phyloP scores from a whole-genome alignment of 2,888 invertebrate species.

The Tachina lurida region DNA sequence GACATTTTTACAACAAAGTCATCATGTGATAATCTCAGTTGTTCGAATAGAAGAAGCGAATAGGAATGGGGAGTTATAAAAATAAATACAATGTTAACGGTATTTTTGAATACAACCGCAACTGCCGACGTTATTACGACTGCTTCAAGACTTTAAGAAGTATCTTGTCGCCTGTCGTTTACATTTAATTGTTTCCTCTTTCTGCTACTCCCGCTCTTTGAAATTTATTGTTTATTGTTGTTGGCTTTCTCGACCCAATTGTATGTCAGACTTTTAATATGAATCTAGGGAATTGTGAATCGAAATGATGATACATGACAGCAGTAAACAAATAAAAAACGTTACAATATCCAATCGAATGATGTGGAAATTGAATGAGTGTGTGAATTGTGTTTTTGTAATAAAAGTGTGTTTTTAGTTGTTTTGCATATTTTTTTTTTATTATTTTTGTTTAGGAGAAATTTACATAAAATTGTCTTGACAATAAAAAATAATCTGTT shows the following conservation, averaged over 20 bases:
- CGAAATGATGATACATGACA: slow-evolving; percentile 66
- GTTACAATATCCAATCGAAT: slow-evolving; percentile 80
- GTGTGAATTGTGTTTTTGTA: slow-evolving; percentile 35
- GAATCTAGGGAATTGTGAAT: slow-evolving; percentile 77
- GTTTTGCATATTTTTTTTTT: slow-evolving; percentile 24
- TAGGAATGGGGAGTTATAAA: background rate
- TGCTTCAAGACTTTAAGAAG: background rate
- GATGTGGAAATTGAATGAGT: slow-evolving; percentile 81
- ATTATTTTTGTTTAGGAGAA: background rate
- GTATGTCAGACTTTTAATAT: slow-evolving; percentile 71
- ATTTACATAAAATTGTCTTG: slow-evolving; percentile 74
- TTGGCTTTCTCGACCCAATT: slow-evolving; percentile 59
- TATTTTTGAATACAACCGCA: slow-evolving; percentile 8
- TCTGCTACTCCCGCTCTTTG: background rate
- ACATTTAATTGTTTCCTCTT: slow-evolving; percentile 10
- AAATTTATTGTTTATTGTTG: slow-evolving; percentile 40
- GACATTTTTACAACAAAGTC: slow-evolving; percentile 57
- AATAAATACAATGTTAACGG: slow-evolving; percentile 15
- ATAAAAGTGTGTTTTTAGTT: slow-evolving; percentile 16
- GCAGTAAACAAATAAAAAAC: slow-evolving; percentile 73
- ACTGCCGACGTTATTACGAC: background rate
- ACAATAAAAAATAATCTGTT: slow-evolving; percentile 81
- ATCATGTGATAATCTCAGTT: slow-evolving; percentile 69
- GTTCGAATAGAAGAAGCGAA: slow-evolving; percentile 19
- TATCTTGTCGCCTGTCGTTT: slow-evolving; percentile 16